Evolutionary conservation across 1,140 invertebrate species (phyloP).

Genomic region (Geopemphigus sp.): DNA sequence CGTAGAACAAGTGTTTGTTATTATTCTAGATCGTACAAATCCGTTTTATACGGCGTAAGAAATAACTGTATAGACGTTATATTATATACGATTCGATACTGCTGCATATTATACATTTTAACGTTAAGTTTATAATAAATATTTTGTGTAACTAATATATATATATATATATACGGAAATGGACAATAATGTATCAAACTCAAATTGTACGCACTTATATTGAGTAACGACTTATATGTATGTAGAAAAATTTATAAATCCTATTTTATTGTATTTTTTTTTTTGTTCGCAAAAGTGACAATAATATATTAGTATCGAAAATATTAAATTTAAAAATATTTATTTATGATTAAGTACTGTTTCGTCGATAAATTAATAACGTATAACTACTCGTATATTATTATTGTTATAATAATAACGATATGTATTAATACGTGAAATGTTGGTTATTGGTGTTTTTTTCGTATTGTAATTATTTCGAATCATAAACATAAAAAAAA

Average conservation of each 20-base stretch:
- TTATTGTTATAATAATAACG: too few relatives aligned
- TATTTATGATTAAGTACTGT: not conserved
- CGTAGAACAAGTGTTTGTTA: too few relatives aligned
- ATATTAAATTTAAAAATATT: not conserved
- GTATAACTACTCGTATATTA: too few relatives aligned
- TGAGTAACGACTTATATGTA: not conserved
- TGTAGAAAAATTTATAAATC: not conserved
- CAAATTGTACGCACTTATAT: not conserved
- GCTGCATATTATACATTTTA: not conserved
- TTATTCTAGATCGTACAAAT: too few relatives aligned
- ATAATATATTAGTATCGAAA: not conserved
- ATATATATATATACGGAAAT: not conserved
- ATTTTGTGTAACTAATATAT: too few relatives aligned
- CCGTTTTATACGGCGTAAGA: not conserved
- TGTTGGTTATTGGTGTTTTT: conserved; percentile 2
- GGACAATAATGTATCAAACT: conserved; percentile 8
- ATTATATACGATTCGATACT: too few relatives aligned
- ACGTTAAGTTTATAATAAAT: not conserved
- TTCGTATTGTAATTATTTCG: not conserved
- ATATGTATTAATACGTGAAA: not conserved
- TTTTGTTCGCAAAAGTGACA: not conserved
- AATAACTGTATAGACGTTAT: too few relatives aligned
- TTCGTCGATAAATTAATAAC: not conserved
- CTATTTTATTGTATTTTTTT: not conserved
- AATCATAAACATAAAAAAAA: not conserved